phyloP scores from a whole-genome alignment of 1,140 invertebrate genomes.

The Aricia agestis region DNA sequence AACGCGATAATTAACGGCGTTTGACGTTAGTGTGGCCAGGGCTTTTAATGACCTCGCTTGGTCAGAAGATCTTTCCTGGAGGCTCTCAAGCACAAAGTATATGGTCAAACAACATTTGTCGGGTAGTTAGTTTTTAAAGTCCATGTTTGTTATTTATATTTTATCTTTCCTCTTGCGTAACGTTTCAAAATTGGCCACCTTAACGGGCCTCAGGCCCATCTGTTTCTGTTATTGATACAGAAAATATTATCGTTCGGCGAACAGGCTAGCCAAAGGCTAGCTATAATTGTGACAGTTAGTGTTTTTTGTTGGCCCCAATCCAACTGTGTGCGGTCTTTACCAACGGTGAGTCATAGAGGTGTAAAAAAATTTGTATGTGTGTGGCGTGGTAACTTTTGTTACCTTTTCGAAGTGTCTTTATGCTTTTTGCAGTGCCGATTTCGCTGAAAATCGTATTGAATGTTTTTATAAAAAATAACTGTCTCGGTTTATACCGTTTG shows the following conservation, averaged over 20 bases:
- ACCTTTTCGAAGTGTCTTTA: neutral
- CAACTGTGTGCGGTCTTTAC: slow-evolving; percentile 7
- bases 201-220: neutral
- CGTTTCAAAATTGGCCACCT: neutral
- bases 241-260: neutral
- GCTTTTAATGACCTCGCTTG: no score
- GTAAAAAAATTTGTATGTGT: slow-evolving; percentile 12
- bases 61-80: no score
- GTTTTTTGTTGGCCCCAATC: slow-evolving; percentile 8
- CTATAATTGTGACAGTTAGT: slow-evolving; percentile 7
- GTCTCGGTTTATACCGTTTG: neutral
- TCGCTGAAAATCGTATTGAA: neutral
- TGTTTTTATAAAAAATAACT: neutral
- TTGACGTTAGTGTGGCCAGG: no score
- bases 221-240: neutral
- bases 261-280: neutral
- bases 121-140: no score
- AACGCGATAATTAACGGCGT: no score
- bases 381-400: slow-evolving; percentile 4
- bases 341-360: neutral
- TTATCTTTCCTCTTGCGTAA: no score
- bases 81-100: no score
- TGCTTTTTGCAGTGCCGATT: neutral
- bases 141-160: no score
- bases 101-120: no score